Evolutionary conservation across 2,797 vertebrate genomes (phyloP).

Genomic region (Malurus leucopterus): DNA sequence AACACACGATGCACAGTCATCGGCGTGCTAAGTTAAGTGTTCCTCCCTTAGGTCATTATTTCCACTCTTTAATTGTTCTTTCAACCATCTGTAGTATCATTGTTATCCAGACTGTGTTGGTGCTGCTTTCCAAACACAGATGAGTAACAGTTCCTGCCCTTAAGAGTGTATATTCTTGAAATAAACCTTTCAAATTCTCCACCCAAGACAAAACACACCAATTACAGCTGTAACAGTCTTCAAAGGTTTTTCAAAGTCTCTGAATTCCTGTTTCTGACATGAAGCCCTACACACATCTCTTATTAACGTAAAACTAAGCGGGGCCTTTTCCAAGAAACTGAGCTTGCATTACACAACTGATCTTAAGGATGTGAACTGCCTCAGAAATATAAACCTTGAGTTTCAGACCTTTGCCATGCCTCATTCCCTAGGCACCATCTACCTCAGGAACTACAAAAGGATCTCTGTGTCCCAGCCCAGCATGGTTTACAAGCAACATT

Average conservation of each 20-base stretch:
- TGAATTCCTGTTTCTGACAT: slow-evolving; percentile 20
- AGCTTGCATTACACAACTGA: not conserved
- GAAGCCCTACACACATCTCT: slow-evolving; percentile 20
- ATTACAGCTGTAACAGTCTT: slow-evolving; percentile 10
- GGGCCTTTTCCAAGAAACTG: not conserved
- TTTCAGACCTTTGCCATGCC: not conserved
- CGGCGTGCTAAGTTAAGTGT: not conserved
- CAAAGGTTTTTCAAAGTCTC: slow-evolving; percentile 27
- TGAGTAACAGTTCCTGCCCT: slow-evolving; percentile 64
- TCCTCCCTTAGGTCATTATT: slow-evolving; percentile 48
- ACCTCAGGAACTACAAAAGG: not conserved
- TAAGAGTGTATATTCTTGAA: slow-evolving; percentile 29
- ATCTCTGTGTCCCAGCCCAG: not conserved
- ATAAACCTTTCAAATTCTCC: slow-evolving; percentile 45
- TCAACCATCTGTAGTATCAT: slow-evolving; percentile 40
- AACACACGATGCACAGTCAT: not conserved
- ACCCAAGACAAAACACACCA: slow-evolving; percentile 49
- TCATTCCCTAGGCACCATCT: not conserved
- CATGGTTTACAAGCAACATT: not conserved
- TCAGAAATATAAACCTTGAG: not conserved
- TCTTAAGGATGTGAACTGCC: not conserved
- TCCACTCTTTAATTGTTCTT: slow-evolving; percentile 59
- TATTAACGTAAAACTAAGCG: not conserved
- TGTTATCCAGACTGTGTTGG: slow-evolving; percentile 27
- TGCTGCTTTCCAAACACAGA: slow-evolving; percentile 52